Evolutionary conservation across 2,797 vertebrate genomes (phyloP).

Genomic region (Carcharodon carcharias): DNA sequence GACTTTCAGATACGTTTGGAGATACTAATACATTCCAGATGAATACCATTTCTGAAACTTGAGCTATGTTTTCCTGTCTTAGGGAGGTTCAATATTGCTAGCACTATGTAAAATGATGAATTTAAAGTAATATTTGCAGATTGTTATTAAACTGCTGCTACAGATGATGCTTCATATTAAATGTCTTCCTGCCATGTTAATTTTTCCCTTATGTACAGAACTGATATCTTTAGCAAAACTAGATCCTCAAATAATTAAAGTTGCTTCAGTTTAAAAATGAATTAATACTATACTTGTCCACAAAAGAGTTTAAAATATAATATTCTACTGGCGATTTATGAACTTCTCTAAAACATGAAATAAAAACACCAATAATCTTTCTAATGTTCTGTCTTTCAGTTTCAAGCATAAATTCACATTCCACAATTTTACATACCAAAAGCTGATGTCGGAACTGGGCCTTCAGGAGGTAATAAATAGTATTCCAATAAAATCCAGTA

Average conservation of each 20-base stretch:
- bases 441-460: not conserved
- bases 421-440: not conserved
- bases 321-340: not conserved
- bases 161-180: not conserved
- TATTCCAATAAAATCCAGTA: not conserved
- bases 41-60: not conserved
- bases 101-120: not conserved
- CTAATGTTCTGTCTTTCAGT: not conserved
- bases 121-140: not conserved
- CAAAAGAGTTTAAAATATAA: not conserved
- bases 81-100: not conserved
- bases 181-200: not conserved
- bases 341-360: not conserved
- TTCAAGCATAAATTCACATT: not conserved
- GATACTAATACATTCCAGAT: not conserved
- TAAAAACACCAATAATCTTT: not conserved
- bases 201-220: not conserved
- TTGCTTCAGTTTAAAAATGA: not conserved
- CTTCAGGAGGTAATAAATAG: not conserved
- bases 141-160: not conserved
- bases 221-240: not conserved
- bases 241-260: not conserved
- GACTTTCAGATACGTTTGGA: not conserved
- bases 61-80: not conserved
- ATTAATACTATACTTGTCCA: not conserved